Conservation (phyloP, 2,113 vertebrate species). For the Erythrocercus mccallii region DNA sequence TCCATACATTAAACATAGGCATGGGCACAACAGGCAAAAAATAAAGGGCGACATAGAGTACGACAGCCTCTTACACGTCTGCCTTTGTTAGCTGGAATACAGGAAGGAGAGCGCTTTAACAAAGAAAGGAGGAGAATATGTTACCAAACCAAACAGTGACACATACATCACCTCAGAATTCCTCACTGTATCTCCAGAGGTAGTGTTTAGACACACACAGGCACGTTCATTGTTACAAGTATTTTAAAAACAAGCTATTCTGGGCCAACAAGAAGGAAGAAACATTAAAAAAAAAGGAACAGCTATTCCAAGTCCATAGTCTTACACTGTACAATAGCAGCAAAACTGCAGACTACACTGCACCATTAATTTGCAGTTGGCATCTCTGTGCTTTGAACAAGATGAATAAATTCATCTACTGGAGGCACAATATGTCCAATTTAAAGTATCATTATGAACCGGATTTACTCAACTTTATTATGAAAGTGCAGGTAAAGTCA, state of each 20-base stretch:
- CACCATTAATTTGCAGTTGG: not conserved
- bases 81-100: slow-evolving; percentile 94
- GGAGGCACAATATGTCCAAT: not conserved
- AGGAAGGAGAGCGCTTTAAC: slow-evolving; percentile 93
- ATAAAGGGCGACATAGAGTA: slow-evolving; percentile 66
- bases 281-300: not conserved
- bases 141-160: slow-evolving; percentile 68
- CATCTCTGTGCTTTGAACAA: not conserved
- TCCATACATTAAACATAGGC: slow-evolving; percentile 63
- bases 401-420: not conserved
- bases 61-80: slow-evolving; percentile 94
- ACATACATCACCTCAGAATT: not conserved
- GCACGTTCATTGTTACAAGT: not conserved
- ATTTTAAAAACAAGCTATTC: not conserved
- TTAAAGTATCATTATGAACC: not conserved
- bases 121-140: slow-evolving; percentile 81
- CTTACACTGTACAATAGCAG: not conserved
- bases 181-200: not conserved
- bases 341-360: not conserved
- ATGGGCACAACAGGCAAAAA: slow-evolving; percentile 73
- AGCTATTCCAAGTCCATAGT: not conserved
- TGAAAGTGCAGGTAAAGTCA: not conserved
- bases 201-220: slow-evolving; percentile 10
- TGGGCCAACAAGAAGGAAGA: not conserved
- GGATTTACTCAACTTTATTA: not conserved